These are phyloP conservation scores for Lordiphosa mommai DNA, from an alignment of 1,140 invertebrate species.

Conservation along the genomic window DNA sequence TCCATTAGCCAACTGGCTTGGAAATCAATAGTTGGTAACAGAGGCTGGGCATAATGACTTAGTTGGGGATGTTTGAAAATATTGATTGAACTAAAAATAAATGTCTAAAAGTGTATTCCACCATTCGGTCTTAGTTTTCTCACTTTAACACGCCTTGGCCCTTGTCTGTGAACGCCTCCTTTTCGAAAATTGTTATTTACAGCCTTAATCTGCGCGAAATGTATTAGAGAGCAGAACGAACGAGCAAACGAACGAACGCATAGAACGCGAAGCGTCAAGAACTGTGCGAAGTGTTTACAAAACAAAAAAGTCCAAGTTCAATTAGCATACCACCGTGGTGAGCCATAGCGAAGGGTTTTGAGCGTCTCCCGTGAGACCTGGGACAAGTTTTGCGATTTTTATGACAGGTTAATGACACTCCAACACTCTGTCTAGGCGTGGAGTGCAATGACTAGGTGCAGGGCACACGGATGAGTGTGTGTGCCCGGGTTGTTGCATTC, in stretches of 20 bases:
- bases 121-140: conserved; percentile 26
- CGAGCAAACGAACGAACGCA: conserved; percentile 5
- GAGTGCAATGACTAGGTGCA: conserved; percentile 47
- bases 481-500: conserved; percentile 6
- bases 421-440: conserved; percentile 6
- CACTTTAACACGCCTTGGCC: conserved; percentile 40
- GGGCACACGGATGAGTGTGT: conserved; percentile 14
- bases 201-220: conserved; percentile 69
- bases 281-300: conserved; percentile 63
- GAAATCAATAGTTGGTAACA: conserved; percentile 8
- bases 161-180: conserved; percentile 28
- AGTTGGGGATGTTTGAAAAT: background rate
- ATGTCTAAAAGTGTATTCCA: conserved; percentile 50
- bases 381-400: conserved; percentile 58
- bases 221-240: conserved; percentile 65
- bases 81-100: no score
- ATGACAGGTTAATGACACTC: conserved; percentile 73
- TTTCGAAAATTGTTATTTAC: conserved; percentile 71
- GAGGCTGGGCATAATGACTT: conserved; percentile 5
- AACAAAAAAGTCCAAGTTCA: conserved; percentile 59
- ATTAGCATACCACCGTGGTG: conserved; percentile 68
- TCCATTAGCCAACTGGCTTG: conserved; percentile 43
- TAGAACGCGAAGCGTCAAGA: conserved; percentile 9
- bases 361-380: conserved; percentile 36
- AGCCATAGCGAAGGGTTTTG: conserved; percentile 31